A percentile compares a stretch with the other conserved stretches of the same genome.
These are phyloP conservation scores for Tetrax tetrax DNA, from an alignment of 2,113 vertebrate genomes.

Conservation along the genomic window DNA sequence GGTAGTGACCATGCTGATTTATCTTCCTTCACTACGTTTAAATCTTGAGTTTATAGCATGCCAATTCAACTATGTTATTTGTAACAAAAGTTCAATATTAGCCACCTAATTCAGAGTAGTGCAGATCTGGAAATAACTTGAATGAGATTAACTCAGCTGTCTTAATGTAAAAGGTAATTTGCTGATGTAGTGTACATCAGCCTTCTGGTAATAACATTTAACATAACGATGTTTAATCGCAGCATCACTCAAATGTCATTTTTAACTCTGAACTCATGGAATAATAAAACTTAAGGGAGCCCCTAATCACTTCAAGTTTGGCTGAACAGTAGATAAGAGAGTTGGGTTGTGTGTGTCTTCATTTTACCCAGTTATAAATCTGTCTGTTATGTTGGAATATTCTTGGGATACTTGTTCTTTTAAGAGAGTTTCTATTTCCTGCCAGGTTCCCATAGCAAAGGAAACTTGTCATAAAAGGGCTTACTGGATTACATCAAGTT, in stretches of 20 bases:
- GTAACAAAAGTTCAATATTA: background rate
- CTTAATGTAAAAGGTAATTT: background rate
- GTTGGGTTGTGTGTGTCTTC: background rate
- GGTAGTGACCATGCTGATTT: background rate
- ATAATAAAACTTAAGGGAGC: background rate
- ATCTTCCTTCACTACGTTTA: background rate
- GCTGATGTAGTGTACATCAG: background rate
- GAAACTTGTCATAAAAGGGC: conserved; percentile 15
- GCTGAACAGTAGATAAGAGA: background rate
- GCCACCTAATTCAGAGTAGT: background rate
- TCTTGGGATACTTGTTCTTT: background rate
- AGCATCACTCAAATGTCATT: background rate
- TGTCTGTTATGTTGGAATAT: background rate
- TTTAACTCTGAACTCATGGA: background rate
- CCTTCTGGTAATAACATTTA: background rate
- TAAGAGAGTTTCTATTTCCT: conserved; percentile 19
- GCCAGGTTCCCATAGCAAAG: conserved; percentile 19
- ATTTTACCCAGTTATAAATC: background rate
- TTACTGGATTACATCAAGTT: conserved; percentile 17
- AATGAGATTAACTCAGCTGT: background rate
- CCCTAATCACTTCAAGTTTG: background rate
- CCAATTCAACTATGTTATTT: background rate
- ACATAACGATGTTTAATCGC: background rate
- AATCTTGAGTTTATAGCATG: background rate
- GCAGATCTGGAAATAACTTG: background rate